Base-by-base conservation (phyloP, 1,140 invertebrate species). In the Rhagoletis zephyria region DNA sequence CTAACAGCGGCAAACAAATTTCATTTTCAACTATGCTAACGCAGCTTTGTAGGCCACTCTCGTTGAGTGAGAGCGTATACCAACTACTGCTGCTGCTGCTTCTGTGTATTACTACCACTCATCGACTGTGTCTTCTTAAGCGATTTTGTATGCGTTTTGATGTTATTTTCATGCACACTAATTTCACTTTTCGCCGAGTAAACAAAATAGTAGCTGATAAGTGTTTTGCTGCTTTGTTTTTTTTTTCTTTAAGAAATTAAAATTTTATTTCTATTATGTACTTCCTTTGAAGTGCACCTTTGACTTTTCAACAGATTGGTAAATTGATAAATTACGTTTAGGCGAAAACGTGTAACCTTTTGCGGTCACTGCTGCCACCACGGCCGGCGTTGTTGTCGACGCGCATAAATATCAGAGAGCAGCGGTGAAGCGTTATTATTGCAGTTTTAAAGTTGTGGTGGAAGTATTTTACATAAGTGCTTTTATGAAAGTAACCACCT, bases 151-250 rank as follows among this genome's bases (percentile, higher is more conserved):
- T 74, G 67, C 67, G 45, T 9, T 48, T 9, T 74, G 67, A 3
- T 1, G 42, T 74, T 30, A 30, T 30, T 74, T 74, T 74, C 67
- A 74, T 45, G 42, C 67, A 74, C 16, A 74, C 67, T 74, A 74
- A 74, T 74, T 74, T 74, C 67, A 74, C 67, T 74, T 74, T 74
- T 74, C 67, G 12, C 42, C 16, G 16, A 74, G 42, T 74, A 74
- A 74, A 74, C 45, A 30, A 30, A 30, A 30, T 30, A 30, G 30
- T 40, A 16, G 42, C 42, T 48, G 67, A 74, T 16, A 74, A 74
- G 67, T 74, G 40, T 74, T 74, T 12, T 74, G 1, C 16, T 12
- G 42, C 5, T 16, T 14, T 74, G 1, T 74, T 5, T 74, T 48
- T 70, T 70, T 45, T 1, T 16, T 16, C 1, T 48, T 74, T 48